A percentile compares a stretch with the other conserved stretches of the same genome.
Evolutionary conservation across 2,888 invertebrate species (phyloP).

Genomic region (Norana najaformis): DNA sequence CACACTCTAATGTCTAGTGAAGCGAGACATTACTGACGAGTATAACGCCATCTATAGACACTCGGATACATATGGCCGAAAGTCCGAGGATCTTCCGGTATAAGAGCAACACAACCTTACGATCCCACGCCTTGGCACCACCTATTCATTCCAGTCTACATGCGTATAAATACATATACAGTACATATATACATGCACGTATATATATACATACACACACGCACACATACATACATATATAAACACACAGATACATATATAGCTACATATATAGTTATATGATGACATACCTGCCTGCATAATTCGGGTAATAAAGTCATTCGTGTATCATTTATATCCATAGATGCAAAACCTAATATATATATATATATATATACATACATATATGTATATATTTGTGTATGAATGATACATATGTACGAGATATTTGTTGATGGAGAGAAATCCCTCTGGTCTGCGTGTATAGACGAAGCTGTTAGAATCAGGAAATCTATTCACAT

Average conservation of each 20-base stretch:
- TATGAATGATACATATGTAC: not conserved
- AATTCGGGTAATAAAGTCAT: not conserved
- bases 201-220: no score
- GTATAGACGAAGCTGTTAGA: not conserved
- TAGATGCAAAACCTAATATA: not conserved
- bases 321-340: not conserved
- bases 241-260: not conserved
- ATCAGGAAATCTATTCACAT: constrained; percentile 5
- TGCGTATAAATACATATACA: no score
- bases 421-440: not conserved
- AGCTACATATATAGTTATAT: not conserved
- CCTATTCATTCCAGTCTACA: no score
- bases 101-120: not conserved
- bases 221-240: not conserved
- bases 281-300: not conserved
- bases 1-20: not conserved
- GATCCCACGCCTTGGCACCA: not conserved
- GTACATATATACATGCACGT: no score
- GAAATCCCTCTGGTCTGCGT: not conserved
- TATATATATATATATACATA: not conserved
- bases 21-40: not conserved
- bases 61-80: not conserved
- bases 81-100: not conserved
- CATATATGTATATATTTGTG: not conserved
- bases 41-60: no score